A percentile compares a stretch with the other conserved stretches of the same genome.
Evolutionary conservation across 1,140 invertebrate genomes (phyloP).

Genomic region (Mylabris phalerata): DNA sequence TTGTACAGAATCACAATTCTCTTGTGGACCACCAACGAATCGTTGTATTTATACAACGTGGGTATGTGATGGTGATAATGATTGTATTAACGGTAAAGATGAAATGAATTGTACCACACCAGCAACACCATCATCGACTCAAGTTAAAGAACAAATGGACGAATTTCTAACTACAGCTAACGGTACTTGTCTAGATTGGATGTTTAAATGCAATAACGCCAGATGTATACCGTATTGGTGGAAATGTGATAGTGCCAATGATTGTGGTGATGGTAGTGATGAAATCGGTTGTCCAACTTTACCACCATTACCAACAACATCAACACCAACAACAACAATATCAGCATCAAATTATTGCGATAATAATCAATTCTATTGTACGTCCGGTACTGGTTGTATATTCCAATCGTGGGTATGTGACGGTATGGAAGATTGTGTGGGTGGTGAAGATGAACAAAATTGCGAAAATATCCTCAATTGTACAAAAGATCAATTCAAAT

Average conservation of each 20-base stretch:
- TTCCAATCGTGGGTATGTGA: slow-evolving; percentile 52
- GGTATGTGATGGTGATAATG: slow-evolving; percentile 66
- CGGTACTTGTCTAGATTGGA: slow-evolving; percentile 62
- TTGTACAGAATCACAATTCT: slow-evolving; percentile 57
- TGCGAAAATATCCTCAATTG: slow-evolving; percentile 37
- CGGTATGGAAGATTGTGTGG: slow-evolving; percentile 50
- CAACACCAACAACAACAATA: slow-evolving; percentile 10
- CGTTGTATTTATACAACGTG: slow-evolving; percentile 67
- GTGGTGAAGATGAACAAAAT: slow-evolving; percentile 51
- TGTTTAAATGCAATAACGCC: slow-evolving; percentile 64
- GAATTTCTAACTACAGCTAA: slow-evolving; percentile 21
- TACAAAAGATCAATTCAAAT: slow-evolving; percentile 58
- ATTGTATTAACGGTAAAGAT: slow-evolving; percentile 61
- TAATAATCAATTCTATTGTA: slow-evolving; percentile 60
- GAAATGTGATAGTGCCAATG: slow-evolving; percentile 57
- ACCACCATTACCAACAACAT: slow-evolving; percentile 6
- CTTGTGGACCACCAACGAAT: slow-evolving; percentile 50
- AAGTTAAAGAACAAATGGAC: neutral
- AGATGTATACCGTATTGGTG: slow-evolving; percentile 83
- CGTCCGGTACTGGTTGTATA: slow-evolving; percentile 49
- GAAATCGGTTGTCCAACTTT: slow-evolving; percentile 45
- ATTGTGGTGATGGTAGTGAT: slow-evolving; percentile 75
- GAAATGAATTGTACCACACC: slow-evolving; percentile 58
- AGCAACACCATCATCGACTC: slow-evolving; percentile 3
- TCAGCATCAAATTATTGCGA: slow-evolving; percentile 36